Evolutionary conservation across 2,888 invertebrate genomes (phyloP), one percentile per base, ranked within the genome.

Genomic region (Belgica antarctica): DNA sequence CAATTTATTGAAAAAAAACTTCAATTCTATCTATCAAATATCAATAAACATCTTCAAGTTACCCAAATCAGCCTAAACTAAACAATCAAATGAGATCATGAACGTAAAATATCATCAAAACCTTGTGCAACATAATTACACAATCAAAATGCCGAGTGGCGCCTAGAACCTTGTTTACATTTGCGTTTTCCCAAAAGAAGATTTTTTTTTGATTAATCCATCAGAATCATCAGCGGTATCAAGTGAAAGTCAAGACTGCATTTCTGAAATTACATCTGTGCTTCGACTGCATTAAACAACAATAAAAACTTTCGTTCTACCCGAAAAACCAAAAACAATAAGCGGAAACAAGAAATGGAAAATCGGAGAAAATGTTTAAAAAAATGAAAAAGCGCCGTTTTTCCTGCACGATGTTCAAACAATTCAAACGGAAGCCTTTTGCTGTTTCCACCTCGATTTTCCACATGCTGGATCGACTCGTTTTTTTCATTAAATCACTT

Each of bases 401-500:
- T 47, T 46, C 46, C 27, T 47, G 65, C 52, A 17, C 5, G 5
- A 8, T 31, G n/a, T n/a, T n/a, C n/a, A n/a, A 31, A 22, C 52
- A 52, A 52, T 47, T 28, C 27, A 66, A 66, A 66, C 65, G 65
- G 65, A 66, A 66, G 17, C 27, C 65, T 66, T 24, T 62, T 62
- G 62, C 62, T 47, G 47, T 66, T 46, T 46, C 34, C 52, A 52
- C 52, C 5, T 63, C 34, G 31, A 8, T 27, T 8, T 47, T 47
- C 28, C 27, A 27, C 65, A 25, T 66, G 65, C 47, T 27, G 65
- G 65, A 66, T 59, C 27, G 59, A 24, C 59, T 59, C 59, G 4
- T 59, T 59, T 52, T 66, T 66, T 66, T 66, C 65, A 66, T 66
- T 68, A 68, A 68, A 68, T 68, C 68, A 68, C 57, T 68, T 68